Base-by-base conservation (phyloP, 2,113 vertebrate genomes). In the Cettia cetti region DNA sequence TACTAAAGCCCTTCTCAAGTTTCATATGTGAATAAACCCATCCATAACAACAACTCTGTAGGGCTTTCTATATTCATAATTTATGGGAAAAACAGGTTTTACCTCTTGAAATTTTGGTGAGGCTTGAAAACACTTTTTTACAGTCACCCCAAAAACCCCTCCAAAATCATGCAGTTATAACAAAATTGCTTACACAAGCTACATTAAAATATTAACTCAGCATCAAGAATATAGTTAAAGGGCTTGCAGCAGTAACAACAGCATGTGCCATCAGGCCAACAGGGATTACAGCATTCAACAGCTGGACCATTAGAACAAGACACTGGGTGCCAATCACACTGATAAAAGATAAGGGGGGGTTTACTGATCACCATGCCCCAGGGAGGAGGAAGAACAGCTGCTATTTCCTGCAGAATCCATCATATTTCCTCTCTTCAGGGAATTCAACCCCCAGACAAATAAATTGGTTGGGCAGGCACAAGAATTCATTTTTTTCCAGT, bases 341-440 rank as follows among this genome's bases (percentile, higher is more conserved):
- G 78, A 65, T 59, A 94, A 90, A 94, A 75, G 49, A 75, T 18
- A 37, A 52, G 28, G 15, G 40, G 40, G 72, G 37, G 17, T 33
- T 92, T 84, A 76, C 84, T 64, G 59, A 95, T 79, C 65, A 86
- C 6, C 12, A 49, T 85, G 52, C 91, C 68, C 86, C 77, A 21
- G 84, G 80, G 94, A 96, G 63, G 82, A 96, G 82, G 45, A 81
- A 85, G 3, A 96, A 91, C 92, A 97, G 94, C 81, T 97, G 97
- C 90, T 88, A 85, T 63, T 96, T 97, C 93, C 92, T 86, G 53
- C 65, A 91, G 90, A 75, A 77, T 68, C 79, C 18, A 4, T 68
- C 89, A 17, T 13, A 54, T 91, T 94, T 92, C 74, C 91, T 91
- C 90, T 77, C 97, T 78, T 86, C 27, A 54, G 91, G 92, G 94